Percentiles rank a stretch among this genome's conserved stretches.
phyloP scores from a whole-genome alignment of 2,113 vertebrate genomes.

The Pionites leucogaster region DNA sequence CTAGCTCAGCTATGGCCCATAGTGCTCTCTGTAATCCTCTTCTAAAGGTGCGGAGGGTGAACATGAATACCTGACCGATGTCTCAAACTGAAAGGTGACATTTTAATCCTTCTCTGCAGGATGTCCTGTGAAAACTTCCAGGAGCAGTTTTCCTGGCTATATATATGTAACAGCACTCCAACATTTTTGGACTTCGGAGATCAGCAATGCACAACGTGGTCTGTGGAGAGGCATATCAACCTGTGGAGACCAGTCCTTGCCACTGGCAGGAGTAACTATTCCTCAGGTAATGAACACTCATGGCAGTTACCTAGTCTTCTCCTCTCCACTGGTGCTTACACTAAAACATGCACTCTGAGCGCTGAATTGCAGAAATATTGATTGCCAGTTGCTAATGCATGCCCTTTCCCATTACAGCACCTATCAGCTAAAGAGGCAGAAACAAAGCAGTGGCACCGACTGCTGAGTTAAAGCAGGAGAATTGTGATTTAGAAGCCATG shows the following conservation, averaged over 20 bases:
- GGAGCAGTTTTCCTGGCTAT: slow-evolving; percentile 65
- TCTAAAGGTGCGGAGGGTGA: not conserved
- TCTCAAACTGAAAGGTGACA: not conserved
- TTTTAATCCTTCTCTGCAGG: slow-evolving; percentile 53
- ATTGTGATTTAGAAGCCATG: not conserved
- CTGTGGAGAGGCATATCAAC: not conserved
- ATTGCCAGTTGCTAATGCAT: not conserved
- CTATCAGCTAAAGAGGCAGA: not conserved
- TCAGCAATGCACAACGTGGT: slow-evolving; percentile 19
- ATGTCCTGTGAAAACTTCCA: slow-evolving; percentile 73
- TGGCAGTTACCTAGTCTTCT: not conserved
- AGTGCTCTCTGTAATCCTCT: not conserved
- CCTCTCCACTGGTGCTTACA: not conserved
- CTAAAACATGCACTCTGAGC: not conserved
- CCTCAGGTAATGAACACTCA: not conserved
- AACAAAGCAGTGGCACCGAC: not conserved
- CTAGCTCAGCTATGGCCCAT: not conserved
- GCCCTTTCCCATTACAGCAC: not conserved
- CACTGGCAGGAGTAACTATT: not conserved
- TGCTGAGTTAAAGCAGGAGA: not conserved
- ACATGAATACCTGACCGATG: not conserved
- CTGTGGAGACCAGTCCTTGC: not conserved
- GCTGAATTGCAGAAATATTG: not conserved
- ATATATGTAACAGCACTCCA: slow-evolving; percentile 69
- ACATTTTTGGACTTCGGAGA: slow-evolving; percentile 51